Percentiles rank a stretch among this genome's conserved stretches.
These are phyloP conservation scores for Dryobotodes eremita DNA, from an alignment of 2,888 invertebrate species.

Conservation along the genomic window DNA sequence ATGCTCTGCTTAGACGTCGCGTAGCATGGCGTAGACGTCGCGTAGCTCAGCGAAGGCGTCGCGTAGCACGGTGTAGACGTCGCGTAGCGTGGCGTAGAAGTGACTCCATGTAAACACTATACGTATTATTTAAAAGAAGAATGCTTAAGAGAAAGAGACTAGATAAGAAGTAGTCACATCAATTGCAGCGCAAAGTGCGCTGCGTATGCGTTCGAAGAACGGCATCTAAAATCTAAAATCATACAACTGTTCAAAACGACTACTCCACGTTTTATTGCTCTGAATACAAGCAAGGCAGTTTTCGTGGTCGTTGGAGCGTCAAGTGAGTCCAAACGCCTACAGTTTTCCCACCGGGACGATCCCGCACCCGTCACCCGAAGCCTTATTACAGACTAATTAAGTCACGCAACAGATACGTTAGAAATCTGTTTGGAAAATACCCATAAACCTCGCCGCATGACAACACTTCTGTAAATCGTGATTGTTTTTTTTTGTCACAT, in stretches of 20 bases:
- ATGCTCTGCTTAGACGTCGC: not conserved
- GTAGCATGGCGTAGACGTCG: not conserved
- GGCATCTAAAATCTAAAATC: too few relatives aligned
- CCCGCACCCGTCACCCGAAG: slow-evolving; percentile 80
- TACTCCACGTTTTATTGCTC: slow-evolving; percentile 70
- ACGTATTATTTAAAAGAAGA: not conserved
- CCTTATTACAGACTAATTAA: slow-evolving; percentile 80
- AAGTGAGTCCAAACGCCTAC: slow-evolving; percentile 84
- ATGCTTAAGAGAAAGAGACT: too few relatives aligned
- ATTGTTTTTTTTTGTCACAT: slow-evolving; percentile 44
- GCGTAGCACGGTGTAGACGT: not conserved
- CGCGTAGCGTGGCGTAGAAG: not conserved
- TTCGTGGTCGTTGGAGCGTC: slow-evolving; percentile 87
- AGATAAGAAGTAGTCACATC: not conserved
- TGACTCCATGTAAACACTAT: not conserved
- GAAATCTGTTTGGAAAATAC: slow-evolving; percentile 65
- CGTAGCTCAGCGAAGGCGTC: not conserved
- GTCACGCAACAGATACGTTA: slow-evolving; percentile 67
- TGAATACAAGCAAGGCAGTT: slow-evolving; percentile 77
- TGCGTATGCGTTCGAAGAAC: not conserved
- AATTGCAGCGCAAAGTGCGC: not conserved
- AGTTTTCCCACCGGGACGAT: slow-evolving; percentile 84
- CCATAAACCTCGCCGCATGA: slow-evolving; percentile 32
- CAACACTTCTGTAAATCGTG: slow-evolving; percentile 41
- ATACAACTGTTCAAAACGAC: slow-evolving; percentile 15